Evolutionary conservation across 1,140 invertebrate species (phyloP).

Genomic region (Pectinophora gossypiella): DNA sequence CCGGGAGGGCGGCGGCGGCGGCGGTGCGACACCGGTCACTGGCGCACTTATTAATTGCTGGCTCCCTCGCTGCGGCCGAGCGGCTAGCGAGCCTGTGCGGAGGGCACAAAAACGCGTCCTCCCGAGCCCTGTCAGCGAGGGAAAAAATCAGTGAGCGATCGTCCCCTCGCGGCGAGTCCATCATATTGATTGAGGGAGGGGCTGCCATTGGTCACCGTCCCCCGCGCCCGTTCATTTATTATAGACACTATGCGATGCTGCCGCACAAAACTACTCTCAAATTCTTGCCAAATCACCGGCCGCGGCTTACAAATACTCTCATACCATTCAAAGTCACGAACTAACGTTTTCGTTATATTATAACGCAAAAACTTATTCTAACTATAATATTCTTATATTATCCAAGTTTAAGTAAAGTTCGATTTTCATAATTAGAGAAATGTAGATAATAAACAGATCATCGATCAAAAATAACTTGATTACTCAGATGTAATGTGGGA

Average conservation of each 20-base stretch:
- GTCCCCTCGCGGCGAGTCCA: constrained; percentile 72
- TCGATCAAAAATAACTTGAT: too few relatives aligned
- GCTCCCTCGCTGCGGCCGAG: constrained; percentile 37
- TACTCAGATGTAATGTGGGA: too few relatives aligned
- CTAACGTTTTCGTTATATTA: too few relatives aligned
- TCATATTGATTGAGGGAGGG: constrained; percentile 75
- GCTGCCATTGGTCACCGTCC: constrained; percentile 66
- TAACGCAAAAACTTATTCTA: too few relatives aligned
- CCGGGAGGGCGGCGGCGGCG: constrained; percentile 1
- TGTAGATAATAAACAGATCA: too few relatives aligned
- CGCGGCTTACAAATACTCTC: too few relatives aligned
- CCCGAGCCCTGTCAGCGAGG: constrained; percentile 70
- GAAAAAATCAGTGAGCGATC: constrained; percentile 75
- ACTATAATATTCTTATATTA: too few relatives aligned
- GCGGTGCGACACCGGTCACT: constrained; percentile 21
- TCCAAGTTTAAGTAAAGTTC: too few relatives aligned
- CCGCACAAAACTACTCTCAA: constrained; percentile 8
- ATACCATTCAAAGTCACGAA: too few relatives aligned
- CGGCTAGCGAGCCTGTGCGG: neutral
- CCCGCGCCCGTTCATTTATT: constrained; percentile 71
- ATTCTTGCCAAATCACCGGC: constrained; percentile 4
- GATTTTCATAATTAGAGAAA: too few relatives aligned
- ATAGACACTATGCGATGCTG: constrained; percentile 67
- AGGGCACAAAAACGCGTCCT: constrained; percentile 70
- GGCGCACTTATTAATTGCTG: constrained; percentile 68